Evolutionary conservation across 2,113 vertebrate species (phyloP), one percentile per base, ranked within the genome.

Genomic region (Salvator merianae): DNA sequence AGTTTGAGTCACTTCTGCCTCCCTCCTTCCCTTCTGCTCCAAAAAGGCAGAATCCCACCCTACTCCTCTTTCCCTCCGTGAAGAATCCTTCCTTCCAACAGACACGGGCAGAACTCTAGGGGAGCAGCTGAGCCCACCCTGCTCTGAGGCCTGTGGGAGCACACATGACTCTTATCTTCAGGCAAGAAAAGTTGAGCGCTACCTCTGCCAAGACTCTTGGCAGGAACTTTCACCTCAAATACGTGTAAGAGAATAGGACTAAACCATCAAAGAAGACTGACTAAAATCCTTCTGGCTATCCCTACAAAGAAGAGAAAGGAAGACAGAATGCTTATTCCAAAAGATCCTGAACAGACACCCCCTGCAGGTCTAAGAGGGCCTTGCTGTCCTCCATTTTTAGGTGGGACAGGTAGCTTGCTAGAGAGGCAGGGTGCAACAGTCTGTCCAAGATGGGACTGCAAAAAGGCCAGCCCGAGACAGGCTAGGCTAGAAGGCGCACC

Each of bases 101-200:
- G 14, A n/a, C 63, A 62, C 10, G 8, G 12, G 1, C 24, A 55
- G 26, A 20, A 40, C 30, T 20, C 13, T 16, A 38, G 3, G 2
- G 4, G 3, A 18, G 50, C 5, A 68, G 24, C 40, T 13, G 24
- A 24, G 26, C 24, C 50, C 1, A 28, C 4, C 38, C 1, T 40
- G 4, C 28, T 38, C 30, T 50, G 1, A 40, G 24, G n/a, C 9
- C 4, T 18, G 4, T 16, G 24, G 7, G 13, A 1, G 7, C 3
- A 47, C 43, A 47, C 5, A 47, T 47, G 10, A 9, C 10, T 47
- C 43, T 9, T 47, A 4, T 13, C 28, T 40, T 7, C 34, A 38
- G 5, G 8, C 13, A 28, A 20, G 8, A 32, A 10, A 7, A 24
- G 7, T 0, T 1, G 53, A 24, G 13, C 13, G 28, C 36, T 2